Conservation (phyloP, 1,140 invertebrate genomes). For the Musca vetustissima region DNA sequence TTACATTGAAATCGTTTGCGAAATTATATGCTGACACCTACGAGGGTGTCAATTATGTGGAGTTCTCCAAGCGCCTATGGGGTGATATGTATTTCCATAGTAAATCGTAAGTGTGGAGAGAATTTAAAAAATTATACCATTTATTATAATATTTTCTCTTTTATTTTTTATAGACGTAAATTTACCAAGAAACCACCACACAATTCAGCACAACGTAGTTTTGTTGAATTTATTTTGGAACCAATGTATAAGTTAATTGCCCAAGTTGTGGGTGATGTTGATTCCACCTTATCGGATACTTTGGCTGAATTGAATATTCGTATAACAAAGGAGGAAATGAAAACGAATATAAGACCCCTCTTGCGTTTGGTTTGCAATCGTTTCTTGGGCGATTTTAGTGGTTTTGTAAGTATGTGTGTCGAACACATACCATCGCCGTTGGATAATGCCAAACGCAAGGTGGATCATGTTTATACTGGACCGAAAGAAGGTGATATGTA, state of each 20-base stretch:
- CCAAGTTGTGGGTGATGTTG: constrained; percentile 98
- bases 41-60: constrained; percentile 72
- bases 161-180: constrained; percentile 69
- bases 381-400: constrained; percentile 92
- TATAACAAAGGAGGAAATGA: constrained; percentile 92
- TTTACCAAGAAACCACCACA: constrained; percentile 94
- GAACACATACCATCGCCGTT: constrained; percentile 90
- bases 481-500: constrained; percentile 76
- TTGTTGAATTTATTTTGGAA: constrained; percentile 98
- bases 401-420: constrained; percentile 97
- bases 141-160: background rate
- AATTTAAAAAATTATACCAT: background rate
- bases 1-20: constrained; percentile 96
- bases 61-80: constrained; percentile 95
- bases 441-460: constrained; percentile 84
- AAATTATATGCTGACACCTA: constrained; percentile 84
- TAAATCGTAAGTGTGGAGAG: constrained; percentile 76
- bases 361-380: constrained; percentile 87
- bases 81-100: constrained; percentile 98
- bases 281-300: constrained; percentile 81
- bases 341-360: constrained; percentile 94
- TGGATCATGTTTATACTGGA: constrained; percentile 93
- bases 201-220: constrained; percentile 89
- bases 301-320: constrained; percentile 91
- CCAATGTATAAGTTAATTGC: constrained; percentile 99